phyloP scores from a whole-genome alignment of 2,888 invertebrate species.

The Netelia fuscicornis region DNA sequence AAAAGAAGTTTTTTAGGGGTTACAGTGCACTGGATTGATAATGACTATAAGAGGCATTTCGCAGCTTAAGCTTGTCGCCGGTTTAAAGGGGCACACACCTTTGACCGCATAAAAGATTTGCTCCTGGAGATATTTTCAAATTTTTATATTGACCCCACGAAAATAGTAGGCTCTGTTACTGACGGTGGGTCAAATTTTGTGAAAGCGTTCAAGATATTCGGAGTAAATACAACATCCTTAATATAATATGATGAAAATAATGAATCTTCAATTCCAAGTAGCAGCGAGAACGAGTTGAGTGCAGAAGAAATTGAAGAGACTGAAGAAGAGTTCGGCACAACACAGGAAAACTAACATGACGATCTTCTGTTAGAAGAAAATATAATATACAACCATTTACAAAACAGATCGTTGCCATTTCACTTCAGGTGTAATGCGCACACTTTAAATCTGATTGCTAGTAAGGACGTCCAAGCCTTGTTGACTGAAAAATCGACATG shows the following conservation, averaged over 20 bases:
- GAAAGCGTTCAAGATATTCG: no score
- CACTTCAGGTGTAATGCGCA: not conserved
- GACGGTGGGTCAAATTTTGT: no score
- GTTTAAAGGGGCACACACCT: not conserved
- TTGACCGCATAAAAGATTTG: not conserved
- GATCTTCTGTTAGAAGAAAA: no score
- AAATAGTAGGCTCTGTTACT: not conserved
- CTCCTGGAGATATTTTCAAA: not conserved
- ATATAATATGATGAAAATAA: slow-evolving; percentile 76
- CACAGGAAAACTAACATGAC: not conserved
- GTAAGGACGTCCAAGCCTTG: no score
- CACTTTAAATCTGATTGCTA: no score
- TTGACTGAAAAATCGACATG: no score
- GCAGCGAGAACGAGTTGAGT: slow-evolving; percentile 3
- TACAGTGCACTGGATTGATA: no score
- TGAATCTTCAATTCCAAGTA: slow-evolving; percentile 71
- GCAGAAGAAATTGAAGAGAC: not conserved
- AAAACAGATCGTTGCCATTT: not conserved
- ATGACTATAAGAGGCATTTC: no score
- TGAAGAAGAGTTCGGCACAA: slow-evolving; percentile 32
- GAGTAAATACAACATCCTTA: no score
- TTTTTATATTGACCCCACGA: not conserved
- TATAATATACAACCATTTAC: not conserved
- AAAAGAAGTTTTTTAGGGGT: no score
- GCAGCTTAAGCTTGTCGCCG: no score